Conservation (phyloP, 1,140 invertebrate species). For the Drosophila tsacasi region DNA sequence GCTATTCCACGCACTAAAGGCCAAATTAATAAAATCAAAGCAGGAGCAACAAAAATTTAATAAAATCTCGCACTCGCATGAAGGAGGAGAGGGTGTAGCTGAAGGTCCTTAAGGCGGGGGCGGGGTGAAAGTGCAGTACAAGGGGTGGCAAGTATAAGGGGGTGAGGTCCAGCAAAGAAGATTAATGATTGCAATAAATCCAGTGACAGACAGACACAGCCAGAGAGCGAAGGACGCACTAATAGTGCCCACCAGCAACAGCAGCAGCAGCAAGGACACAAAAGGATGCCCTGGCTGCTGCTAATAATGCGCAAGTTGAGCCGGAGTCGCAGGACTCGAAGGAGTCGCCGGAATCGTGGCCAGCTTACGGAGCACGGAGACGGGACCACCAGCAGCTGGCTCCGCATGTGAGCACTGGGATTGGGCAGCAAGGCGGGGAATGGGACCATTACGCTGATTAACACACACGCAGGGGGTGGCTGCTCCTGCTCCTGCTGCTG, state of each 20-base stretch:
- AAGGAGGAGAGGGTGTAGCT: slow-evolving; percentile 17
- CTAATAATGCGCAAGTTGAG: slow-evolving; percentile 76
- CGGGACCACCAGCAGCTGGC: slow-evolving; percentile 60
- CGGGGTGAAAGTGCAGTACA: slow-evolving; percentile 18
- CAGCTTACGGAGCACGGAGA: slow-evolving; percentile 42
- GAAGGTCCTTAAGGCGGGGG: slow-evolving; percentile 10
- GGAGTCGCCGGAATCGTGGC: slow-evolving; percentile 70
- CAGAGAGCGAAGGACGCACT: slow-evolving; percentile 55
- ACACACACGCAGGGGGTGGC: slow-evolving; percentile 79
- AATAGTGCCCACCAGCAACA: slow-evolving; percentile 71
- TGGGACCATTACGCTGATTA: slow-evolving; percentile 84
- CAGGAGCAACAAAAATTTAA: slow-evolving; percentile 71
- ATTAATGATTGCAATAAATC: slow-evolving; percentile 85
- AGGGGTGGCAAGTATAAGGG: slow-evolving; percentile 4
- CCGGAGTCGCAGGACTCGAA: slow-evolving; percentile 29
- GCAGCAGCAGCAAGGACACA: slow-evolving; percentile 73
- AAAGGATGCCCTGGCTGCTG: slow-evolving; percentile 64
- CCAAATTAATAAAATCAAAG: slow-evolving; percentile 83
- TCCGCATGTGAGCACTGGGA: slow-evolving; percentile 47
- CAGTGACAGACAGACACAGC: slow-evolving; percentile 69
- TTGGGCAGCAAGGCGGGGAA: no score
- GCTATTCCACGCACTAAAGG: slow-evolving; percentile 59
- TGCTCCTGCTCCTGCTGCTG: slow-evolving; percentile 28
- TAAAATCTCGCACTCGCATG: slow-evolving; percentile 64
- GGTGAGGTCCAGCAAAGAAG: slow-evolving; percentile 65